phyloP scores from a whole-genome alignment of 2,797 vertebrate genomes.

The Morus bassanus region DNA sequence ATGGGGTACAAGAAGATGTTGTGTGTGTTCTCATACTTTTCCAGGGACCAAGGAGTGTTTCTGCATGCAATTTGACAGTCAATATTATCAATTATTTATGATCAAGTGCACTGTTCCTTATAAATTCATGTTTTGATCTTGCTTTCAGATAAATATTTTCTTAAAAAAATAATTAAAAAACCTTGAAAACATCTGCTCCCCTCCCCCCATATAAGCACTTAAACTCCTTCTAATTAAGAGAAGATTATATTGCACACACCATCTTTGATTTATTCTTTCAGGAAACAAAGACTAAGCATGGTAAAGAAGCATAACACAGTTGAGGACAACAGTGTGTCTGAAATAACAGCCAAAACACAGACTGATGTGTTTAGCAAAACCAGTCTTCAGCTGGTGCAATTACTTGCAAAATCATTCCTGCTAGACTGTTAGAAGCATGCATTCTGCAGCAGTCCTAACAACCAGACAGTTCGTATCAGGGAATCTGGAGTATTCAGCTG shows the following conservation, averaged over 20 bases:
- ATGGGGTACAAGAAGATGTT: background rate
- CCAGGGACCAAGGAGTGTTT: background rate
- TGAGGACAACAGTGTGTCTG: background rate
- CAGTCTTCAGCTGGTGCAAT: background rate
- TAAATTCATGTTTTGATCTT: background rate
- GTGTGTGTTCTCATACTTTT: background rate
- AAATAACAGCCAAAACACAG: background rate
- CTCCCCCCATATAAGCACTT: background rate
- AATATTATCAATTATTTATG: background rate
- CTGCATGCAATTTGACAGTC: background rate
- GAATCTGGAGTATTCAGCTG: background rate
- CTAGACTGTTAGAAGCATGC: background rate
- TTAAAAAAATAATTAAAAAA: background rate
- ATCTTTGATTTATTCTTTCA: background rate
- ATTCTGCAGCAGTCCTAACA: background rate
- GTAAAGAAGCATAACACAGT: background rate
- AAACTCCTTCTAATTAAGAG: background rate
- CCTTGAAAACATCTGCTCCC: background rate
- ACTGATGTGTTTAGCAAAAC: background rate
- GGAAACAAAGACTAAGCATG: background rate
- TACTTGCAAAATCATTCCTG: background rate
- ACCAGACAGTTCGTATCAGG: background rate
- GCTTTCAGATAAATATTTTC: background rate
- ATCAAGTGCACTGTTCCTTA: background rate
- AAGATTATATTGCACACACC: background rate